These are phyloP conservation scores for Drosophila mayri DNA, from an alignment of 1,140 invertebrate genomes.

Conservation along the genomic window DNA sequence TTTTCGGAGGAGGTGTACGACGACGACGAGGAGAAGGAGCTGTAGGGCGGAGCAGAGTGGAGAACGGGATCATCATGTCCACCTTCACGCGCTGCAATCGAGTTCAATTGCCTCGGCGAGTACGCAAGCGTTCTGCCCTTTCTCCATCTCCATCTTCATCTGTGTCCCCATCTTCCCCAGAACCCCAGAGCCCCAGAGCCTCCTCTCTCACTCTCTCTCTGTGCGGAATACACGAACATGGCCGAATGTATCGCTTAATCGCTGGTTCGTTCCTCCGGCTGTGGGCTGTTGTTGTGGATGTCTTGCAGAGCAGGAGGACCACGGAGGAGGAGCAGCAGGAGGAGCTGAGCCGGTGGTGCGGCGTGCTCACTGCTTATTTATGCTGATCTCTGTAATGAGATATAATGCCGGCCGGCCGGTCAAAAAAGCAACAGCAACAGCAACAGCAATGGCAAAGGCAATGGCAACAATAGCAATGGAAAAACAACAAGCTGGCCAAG, in stretches of 20 bases:
- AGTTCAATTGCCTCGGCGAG: slow-evolving; percentile 73
- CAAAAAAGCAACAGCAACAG: slow-evolving; percentile 46
- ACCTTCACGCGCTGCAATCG: slow-evolving; percentile 72
- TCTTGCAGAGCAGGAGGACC: slow-evolving; percentile 3
- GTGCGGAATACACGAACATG: slow-evolving; percentile 68
- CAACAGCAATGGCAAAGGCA: slow-evolving; percentile 12
- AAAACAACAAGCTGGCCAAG: slow-evolving; percentile 41
- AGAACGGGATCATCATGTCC: slow-evolving; percentile 67
- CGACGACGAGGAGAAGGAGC: background rate
- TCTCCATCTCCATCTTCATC: slow-evolving; percentile 52
- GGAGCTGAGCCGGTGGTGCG: slow-evolving; percentile 37
- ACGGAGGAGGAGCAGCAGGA: background rate
- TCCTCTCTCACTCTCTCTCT: slow-evolving; percentile 18
- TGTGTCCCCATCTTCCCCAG: slow-evolving; percentile 40
- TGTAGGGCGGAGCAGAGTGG: slow-evolving; percentile 14
- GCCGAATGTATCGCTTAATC: slow-evolving; percentile 74
- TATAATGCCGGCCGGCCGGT: slow-evolving; percentile 80
- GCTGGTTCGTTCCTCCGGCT: slow-evolving; percentile 51
- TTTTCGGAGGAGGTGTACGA: slow-evolving; percentile 1
- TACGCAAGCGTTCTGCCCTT: slow-evolving; percentile 64
- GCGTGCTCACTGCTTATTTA: slow-evolving; percentile 79
- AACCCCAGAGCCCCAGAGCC: slow-evolving; percentile 11
- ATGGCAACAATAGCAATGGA: slow-evolving; percentile 27
- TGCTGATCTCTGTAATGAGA: slow-evolving; percentile 83
- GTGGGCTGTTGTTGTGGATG: slow-evolving; percentile 32